These are phyloP conservation scores for Hirtodrosophila alboralis DNA, from an alignment of 2,888 invertebrate species.

Conservation along the genomic window DNA sequence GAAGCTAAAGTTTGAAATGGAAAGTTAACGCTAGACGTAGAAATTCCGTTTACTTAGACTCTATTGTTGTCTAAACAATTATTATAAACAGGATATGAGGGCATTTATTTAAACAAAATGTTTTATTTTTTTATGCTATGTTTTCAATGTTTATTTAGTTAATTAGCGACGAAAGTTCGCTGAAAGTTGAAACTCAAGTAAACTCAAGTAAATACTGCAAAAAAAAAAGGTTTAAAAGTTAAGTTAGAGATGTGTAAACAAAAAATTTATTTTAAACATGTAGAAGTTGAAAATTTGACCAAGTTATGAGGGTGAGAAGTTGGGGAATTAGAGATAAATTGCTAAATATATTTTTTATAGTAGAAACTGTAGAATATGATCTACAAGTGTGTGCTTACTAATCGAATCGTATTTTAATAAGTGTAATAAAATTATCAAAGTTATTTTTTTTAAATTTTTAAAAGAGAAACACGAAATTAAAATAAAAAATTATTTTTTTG, in stretches of 20 bases:
- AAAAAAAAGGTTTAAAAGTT: constrained; percentile 28
- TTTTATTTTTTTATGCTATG: constrained; percentile 21
- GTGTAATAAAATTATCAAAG: too few species aligned
- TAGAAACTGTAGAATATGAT: too few species aligned
- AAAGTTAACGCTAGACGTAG: constrained; percentile 32
- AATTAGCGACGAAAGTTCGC: constrained; percentile 55
- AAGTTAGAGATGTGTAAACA: constrained; percentile 16
- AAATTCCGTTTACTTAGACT: constrained; percentile 21
- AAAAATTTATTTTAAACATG: neutral
- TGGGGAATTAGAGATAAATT: too few species aligned
- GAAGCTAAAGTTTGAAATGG: constrained; percentile 40
- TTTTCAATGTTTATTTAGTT: constrained; percentile 39
- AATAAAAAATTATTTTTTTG: too few species aligned
- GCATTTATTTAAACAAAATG: constrained; percentile 30
- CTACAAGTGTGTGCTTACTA: too few species aligned
- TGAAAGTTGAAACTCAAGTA: constrained; percentile 32
- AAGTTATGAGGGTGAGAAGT: too few species aligned
- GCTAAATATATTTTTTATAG: too few species aligned
- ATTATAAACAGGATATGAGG: constrained; percentile 54
- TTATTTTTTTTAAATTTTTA: too few species aligned
- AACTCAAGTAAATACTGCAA: constrained; percentile 22
- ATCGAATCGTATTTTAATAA: too few species aligned
- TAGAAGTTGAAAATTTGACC: too few species aligned
- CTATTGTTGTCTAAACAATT: constrained; percentile 41
- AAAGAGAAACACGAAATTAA: too few species aligned